Evolutionary conservation across 2,888 invertebrate genomes (phyloP), one percentile per base, ranked within the genome.

Genomic region (Drosophila multiciliata): DNA sequence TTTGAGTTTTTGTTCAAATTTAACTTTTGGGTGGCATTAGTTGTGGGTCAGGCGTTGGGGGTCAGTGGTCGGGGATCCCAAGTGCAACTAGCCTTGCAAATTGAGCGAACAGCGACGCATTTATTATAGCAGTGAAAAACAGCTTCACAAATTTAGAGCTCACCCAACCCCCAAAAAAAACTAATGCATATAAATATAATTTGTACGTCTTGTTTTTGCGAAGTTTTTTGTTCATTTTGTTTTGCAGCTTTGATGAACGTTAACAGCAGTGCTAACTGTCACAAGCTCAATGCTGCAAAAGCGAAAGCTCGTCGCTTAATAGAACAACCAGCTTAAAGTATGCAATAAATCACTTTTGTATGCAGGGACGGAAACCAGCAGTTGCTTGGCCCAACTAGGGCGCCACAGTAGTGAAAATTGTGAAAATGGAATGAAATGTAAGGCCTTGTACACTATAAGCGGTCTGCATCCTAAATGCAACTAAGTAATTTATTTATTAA

Each of bases 1-100:
- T 57, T 67, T 42, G 55, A 57, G 23, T 35, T 66, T 64, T 66
- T 55, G 35, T 33, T 49, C n/a, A 55, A 66, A 49, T 57, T 40
- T 32, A 57, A 15, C 40, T 67, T 55, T 23, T 20, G 29, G 35
- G 12, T 35, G 33, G 33, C 33, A 33, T 55, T 54, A 49, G 55
- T 40, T 42, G n/a, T 42, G 29, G 49, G 49, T 55, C 55, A 55
- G 40, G 26, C 33, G 48, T 54, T 29, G 6, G 36, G 26, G 29
- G 11, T 52, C 17, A 61, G 17, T 20, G 20, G 38, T 20, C 40
- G 23, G 15, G 33, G 58, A 26, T 17, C 8, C 15, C 29, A 33
- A 59, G 7, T 59, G 26, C 58, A 48, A 45, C 17, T 48, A 33
- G 17, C 11, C 49, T 42, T 15, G 49, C 67, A 67, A 42, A 23